Conservation (phyloP, 2,888 invertebrate species). For the Yponomeuta evonymella region DNA sequence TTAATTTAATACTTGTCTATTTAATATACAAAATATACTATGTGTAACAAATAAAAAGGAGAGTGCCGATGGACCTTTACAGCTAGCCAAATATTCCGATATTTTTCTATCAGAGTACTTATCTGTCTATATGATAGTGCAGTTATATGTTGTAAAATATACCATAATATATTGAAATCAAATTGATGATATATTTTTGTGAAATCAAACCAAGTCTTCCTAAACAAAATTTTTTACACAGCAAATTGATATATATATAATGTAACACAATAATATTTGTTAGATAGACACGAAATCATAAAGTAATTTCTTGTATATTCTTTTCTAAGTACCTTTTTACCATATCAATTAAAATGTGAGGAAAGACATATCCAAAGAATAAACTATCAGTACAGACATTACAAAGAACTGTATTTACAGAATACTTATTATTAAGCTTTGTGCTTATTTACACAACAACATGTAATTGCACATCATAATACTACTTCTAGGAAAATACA, state of each 20-base stretch:
- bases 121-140: slow-evolving; percentile 42
- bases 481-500: background rate
- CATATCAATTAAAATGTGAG: background rate
- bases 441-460: slow-evolving; percentile 4
- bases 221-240: background rate
- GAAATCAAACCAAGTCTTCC: slow-evolving; percentile 7
- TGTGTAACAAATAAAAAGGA: background rate
- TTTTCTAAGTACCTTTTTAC: background rate
- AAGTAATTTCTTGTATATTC: no score
- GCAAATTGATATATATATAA: background rate
- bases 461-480: slow-evolving; percentile 4
- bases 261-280: background rate
- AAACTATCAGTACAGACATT: background rate
- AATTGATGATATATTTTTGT: background rate
- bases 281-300: background rate
- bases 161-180: background rate
- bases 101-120: slow-evolving; percentile 57
- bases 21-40: background rate
- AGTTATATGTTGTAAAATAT: slow-evolving; percentile 35
- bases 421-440: background rate
- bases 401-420: background rate
- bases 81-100: slow-evolving; percentile 59
- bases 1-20: background rate
- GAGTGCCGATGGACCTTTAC: slow-evolving; percentile 23
- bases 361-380: background rate